A percentile compares a stretch with the other conserved stretches of the same genome.
Evolutionary conservation across 2,113 vertebrate species (phyloP).

Genomic region (Rousettus leschenaultii): DNA sequence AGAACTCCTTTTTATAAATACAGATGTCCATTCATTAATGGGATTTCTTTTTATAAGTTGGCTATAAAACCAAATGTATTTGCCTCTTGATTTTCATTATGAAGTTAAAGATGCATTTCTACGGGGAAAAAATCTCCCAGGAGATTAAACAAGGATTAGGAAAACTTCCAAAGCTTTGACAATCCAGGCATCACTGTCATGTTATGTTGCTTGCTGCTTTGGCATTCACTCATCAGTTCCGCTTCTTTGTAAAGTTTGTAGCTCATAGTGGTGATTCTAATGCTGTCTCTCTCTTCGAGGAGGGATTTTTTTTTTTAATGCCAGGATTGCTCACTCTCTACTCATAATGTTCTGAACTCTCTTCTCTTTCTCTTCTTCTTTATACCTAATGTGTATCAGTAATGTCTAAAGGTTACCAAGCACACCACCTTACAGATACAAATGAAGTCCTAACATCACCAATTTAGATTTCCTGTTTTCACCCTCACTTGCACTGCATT

Average conservation of each 20-base stretch:
- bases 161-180: slow-evolving; percentile 17
- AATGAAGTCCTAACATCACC: not conserved
- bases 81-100: slow-evolving; percentile 41
- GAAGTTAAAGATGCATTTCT: slow-evolving; percentile 38
- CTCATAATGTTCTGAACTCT: not conserved
- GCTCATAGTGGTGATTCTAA: not conserved
- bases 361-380: not conserved
- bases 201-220: not conserved
- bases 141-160: slow-evolving; percentile 62
- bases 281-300: not conserved
- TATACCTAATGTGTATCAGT: not conserved
- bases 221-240: not conserved
- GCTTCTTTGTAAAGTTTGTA: not conserved
- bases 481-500: not conserved
- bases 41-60: not conserved
- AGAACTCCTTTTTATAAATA: slow-evolving; percentile 3
- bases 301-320: not conserved
- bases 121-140: not conserved
- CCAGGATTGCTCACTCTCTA: not conserved
- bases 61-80: slow-evolving; percentile 1
- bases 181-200: not conserved
- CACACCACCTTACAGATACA: not conserved
- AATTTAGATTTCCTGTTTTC: not conserved
- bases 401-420: not conserved
- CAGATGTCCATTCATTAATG: not conserved